Percentiles rank a stretch among this genome's conserved stretches.
Conservation (phyloP, 2,888 invertebrate genomes). For the Tetragonisca angustula region DNA sequence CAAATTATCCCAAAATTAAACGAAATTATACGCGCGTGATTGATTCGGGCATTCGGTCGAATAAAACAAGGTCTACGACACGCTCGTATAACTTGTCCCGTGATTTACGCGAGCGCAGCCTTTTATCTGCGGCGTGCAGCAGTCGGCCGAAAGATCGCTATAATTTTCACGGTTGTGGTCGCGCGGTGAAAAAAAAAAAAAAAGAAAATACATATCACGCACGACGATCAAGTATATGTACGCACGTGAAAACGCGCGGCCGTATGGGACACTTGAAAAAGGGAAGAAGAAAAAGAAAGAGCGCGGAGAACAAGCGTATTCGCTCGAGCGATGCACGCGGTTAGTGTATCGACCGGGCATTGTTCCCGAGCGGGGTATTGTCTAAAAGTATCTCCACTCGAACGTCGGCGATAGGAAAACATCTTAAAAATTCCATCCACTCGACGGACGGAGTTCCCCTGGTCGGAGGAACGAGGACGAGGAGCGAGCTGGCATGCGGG, state of each 20-base stretch:
- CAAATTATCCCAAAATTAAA: not conserved
- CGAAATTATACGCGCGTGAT: not conserved
- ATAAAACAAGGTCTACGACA: not conserved
- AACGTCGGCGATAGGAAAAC: conserved; percentile 41
- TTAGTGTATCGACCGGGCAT: conserved; percentile 49
- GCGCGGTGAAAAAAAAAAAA: not conserved
- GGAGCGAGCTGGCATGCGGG: conserved; percentile 56
- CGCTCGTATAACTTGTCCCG: conserved; percentile 21
- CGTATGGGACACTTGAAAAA: conserved; percentile 26
- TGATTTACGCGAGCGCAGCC: conserved; percentile 11
- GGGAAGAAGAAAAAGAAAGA: no score
- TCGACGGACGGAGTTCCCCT: not conserved
- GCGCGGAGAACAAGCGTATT: not conserved
- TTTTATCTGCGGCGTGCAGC: conserved; percentile 34
- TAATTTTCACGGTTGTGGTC: conserved; percentile 24
- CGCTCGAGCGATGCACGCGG: conserved; percentile 30
- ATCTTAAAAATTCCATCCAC: conserved; percentile 46
- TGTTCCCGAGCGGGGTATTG: conserved; percentile 45
- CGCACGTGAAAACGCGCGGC: conserved; percentile 21
- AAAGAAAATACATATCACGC: conserved; percentile 4
- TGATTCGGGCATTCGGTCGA: not conserved
- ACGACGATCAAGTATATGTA: conserved; percentile 7
- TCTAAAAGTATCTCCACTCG: conserved; percentile 42
- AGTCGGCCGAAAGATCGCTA: not conserved
- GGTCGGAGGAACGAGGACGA: conserved; percentile 27